Percentiles rank a stretch among this genome's conserved stretches.
phyloP scores from a whole-genome alignment of 1,140 invertebrate genomes.

The Mizuhopecten yessoensis region DNA sequence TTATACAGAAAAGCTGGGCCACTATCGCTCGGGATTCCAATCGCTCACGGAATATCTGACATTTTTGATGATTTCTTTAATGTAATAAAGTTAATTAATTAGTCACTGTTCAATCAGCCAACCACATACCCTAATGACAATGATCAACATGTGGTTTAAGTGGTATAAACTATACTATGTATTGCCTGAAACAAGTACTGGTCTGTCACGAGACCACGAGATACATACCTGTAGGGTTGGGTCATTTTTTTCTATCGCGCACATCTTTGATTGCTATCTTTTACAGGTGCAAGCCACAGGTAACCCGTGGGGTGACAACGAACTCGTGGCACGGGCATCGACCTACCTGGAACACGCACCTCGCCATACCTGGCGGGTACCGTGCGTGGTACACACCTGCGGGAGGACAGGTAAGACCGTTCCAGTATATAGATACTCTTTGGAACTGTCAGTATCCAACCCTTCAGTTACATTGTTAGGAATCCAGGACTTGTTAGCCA shows the following conservation, averaged over 20 bases:
- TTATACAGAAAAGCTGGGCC: background rate
- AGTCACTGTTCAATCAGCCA: background rate
- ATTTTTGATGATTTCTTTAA: background rate
- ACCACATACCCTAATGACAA: background rate
- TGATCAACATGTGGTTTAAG: background rate
- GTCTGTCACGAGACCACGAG: background rate
- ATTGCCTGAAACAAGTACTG: background rate
- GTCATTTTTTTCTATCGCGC: background rate
- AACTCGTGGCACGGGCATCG: background rate
- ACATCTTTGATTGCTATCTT: slow-evolving; percentile 28
- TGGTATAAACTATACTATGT: background rate
- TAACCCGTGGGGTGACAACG: background rate
- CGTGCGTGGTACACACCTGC: background rate
- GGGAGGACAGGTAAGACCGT: background rate
- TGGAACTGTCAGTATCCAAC: slow-evolving; percentile 2
- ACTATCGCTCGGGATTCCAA: background rate
- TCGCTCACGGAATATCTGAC: background rate
- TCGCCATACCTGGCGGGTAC: background rate
- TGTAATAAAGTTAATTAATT: slow-evolving; percentile 1
- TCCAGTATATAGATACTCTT: background rate
- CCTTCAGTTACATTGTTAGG: background rate
- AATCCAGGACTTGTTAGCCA: slow-evolving; percentile 11
- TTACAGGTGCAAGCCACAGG: slow-evolving; percentile 2
- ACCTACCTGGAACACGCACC: background rate
- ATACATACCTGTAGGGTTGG: slow-evolving; percentile 2